Base-by-base conservation (phyloP, 2,888 invertebrate genomes). In the Ochropacha duplaris region DNA sequence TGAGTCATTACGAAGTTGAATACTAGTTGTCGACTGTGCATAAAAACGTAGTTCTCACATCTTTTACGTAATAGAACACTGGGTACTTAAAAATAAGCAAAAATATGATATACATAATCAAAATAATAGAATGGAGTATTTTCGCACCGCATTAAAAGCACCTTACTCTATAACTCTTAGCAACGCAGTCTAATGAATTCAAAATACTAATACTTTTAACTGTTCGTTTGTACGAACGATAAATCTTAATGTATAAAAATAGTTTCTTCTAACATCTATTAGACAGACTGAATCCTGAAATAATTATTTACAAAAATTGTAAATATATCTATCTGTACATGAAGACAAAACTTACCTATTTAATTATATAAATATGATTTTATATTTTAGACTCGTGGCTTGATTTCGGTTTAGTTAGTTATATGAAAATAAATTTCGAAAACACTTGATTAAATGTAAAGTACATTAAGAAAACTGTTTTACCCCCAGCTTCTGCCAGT, bases 151-250 rank as follows among this genome's bases (percentile, higher is more conserved):
- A 14, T 28, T 50, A 24, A 22, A 24, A 50, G 28, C 16, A 50
- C 19, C 50, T 50, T 24, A 26, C n/a, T 12, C n/a, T n/a, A 24
- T 44, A 44, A 44, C 44, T 19, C 44, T 44, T 44, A 44, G n/a
- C 36, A 36, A n/a, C 44, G 44, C 44, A 44, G 44, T 44, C 44
- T 44, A 44, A 44, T 44, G 44, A n/a, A 44, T 44, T 19, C 44
- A 19, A 44, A 44, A 19, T 44, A 16, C 44, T 44, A 44, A 44
- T 44, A 44, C 44, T 44, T 44, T 19, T 44, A 3, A 44, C 44
- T 44, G 44, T 44, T 19, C 44, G 31, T 31, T 19, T 19, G 8
- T 19, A 8, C 4, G 19, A 19, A 44, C 44, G n/a, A 9, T 44
- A 8, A 16, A 44, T 19, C 19, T 44, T 44, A 36, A 44, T 44